These are phyloP conservation scores for Aricia artaxerxes DNA, from an alignment of 2,888 invertebrate genomes.

Conservation along the genomic window DNA sequence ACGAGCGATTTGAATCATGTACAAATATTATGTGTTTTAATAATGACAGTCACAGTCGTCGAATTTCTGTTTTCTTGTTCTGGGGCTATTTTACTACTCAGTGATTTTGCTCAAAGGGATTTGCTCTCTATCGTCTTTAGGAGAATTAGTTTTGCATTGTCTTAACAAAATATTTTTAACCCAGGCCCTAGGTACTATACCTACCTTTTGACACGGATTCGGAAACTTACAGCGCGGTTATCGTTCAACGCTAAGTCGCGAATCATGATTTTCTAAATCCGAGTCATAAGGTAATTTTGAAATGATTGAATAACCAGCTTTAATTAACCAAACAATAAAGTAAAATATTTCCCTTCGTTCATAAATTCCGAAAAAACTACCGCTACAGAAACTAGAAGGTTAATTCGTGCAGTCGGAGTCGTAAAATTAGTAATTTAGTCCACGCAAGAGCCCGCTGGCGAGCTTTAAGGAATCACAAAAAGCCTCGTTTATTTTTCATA, in stretches of 20 bases:
- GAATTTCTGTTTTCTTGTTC: not conserved
- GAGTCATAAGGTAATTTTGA: not conserved
- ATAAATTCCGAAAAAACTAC: not conserved
- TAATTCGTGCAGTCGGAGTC: not conserved
- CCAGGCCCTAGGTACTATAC: not conserved
- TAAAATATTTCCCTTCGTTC: not conserved
- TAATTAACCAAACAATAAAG: not conserved
- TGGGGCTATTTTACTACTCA: not conserved
- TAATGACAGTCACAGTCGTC: not conserved
- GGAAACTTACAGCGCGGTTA: no score
- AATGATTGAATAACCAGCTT: not conserved
- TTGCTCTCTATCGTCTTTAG: no score
- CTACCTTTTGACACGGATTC: no score
- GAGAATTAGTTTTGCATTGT: no score
- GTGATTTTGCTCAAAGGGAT: no score
- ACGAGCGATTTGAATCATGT: not conserved
- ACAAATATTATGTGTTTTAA: not conserved
- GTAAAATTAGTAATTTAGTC: slow-evolving; percentile 23
- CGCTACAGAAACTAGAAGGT: not conserved
- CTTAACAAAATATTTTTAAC: no score
- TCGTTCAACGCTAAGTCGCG: no score
- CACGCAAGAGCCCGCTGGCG: slow-evolving; percentile 4
- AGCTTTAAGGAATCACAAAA: slow-evolving; percentile 23
- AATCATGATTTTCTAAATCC: no score
- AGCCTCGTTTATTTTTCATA: slow-evolving; percentile 28